phyloP scores from a whole-genome alignment of 1,140 invertebrate genomes.

The Bicyclus anynana region DNA sequence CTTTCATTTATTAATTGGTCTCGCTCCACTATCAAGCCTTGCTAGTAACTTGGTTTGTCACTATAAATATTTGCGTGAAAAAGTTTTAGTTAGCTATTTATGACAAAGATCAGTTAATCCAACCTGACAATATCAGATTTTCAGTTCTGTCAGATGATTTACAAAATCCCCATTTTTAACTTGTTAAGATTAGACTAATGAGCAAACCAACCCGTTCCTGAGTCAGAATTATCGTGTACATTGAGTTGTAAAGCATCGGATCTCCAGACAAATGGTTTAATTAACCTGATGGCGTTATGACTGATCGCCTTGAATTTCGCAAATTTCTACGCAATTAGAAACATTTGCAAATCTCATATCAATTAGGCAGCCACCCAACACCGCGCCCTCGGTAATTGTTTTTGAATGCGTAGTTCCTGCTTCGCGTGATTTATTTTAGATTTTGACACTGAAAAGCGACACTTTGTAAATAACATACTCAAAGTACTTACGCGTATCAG shows the following conservation, averaged over 20 bases:
- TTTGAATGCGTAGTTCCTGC: slow-evolving; percentile 70
- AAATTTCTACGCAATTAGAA: slow-evolving; percentile 74
- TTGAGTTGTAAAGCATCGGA: slow-evolving; percentile 33
- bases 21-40: no score
- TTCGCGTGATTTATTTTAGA: slow-evolving; percentile 62
- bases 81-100: no score
- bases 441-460: slow-evolving; percentile 22
- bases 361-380: slow-evolving; percentile 74
- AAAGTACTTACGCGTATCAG: not conserved
- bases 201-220: not conserved
- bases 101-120: no score
- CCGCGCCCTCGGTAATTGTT: slow-evolving; percentile 72
- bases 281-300: slow-evolving; percentile 72
- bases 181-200: not conserved
- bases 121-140: no score
- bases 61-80: no score
- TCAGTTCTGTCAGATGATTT: no score
- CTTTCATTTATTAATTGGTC: no score
- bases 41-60: no score
- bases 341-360: slow-evolving; percentile 76
- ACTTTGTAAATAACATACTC: slow-evolving; percentile 3
- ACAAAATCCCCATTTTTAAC: not conserved
- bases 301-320: slow-evolving; percentile 65
- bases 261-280: slow-evolving; percentile 74
- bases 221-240: slow-evolving; percentile 2